Base-by-base conservation (phyloP, 1,140 invertebrate genomes). In the Metopolophium dirhodum region DNA sequence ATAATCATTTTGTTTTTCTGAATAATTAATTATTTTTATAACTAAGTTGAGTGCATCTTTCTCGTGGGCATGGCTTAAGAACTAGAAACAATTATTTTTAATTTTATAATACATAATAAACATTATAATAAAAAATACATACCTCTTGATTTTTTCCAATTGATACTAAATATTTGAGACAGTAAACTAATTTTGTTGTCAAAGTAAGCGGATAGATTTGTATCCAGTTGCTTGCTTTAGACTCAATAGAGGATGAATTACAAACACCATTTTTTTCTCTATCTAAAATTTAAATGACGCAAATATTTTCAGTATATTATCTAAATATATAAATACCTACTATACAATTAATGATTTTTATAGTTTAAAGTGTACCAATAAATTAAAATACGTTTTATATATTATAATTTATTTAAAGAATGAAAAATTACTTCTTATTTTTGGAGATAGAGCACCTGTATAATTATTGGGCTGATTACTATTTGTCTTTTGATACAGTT, bases 81-180 rank as follows among this genome's bases (percentile, higher is more conserved):
- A 97, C 96, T 97, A 95, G 18, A 96, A 96, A 94, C 0, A 22
- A 47, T 47, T 47, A 8, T 47, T 47, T 47, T 47, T 47, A 94
- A 89, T 92, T 93, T 92, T 91, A 91, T 35, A 89, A 47, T n/a
- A 61, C 23, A 45, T 35, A 45, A 94, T 91, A 47, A 22, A 91
- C 92, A 89, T 82, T 91, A n/a, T 49, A 41, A 35, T 54, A 11
- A 51, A 20, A 23, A 83, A 94, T 35, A 86, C 49, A 95, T 94
- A 97, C 97, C 96, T 99, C 99, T 95, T 99, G 99, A 95, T 99
- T 99, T 95, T 99, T 99, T 45, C 98, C 99, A 96, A 99, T 97
- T 1, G 98, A 98, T 22, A 98, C 98, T 2, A 99, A 96, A 95
- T 99, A 99, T 94, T 98, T 96, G 30, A 99, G 95, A 94, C 99